phyloP scores from a whole-genome alignment of 2,888 invertebrate genomes.

The Ctena decussata region DNA sequence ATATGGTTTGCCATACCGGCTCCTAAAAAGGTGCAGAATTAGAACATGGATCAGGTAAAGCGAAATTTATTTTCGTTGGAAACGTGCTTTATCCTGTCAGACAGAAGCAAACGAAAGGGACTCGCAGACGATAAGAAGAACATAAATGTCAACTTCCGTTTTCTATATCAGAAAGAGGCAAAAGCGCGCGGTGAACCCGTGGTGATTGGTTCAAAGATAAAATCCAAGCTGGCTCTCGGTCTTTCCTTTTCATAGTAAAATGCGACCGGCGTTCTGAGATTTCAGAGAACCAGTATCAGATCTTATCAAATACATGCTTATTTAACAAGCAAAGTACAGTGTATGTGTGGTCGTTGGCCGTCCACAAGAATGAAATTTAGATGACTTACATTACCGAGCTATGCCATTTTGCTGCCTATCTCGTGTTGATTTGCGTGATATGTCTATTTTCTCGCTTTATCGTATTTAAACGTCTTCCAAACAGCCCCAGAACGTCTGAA shows the following conservation, averaged over 20 bases:
- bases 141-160: slow-evolving; percentile 4
- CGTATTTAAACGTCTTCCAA: neutral
- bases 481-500: neutral
- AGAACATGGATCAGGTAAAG: too few species aligned
- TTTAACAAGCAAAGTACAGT: neutral
- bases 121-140: too few species aligned
- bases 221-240: neutral
- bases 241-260: neutral
- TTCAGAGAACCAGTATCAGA: neutral
- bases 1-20: too few species aligned
- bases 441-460: slow-evolving; percentile 9
- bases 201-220: neutral
- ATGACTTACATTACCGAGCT: neutral
- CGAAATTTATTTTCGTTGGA: too few species aligned
- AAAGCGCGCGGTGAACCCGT: neutral
- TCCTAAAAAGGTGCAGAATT: too few species aligned
- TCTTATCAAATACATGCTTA: neutral
- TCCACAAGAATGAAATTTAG: neutral
- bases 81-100: too few species aligned
- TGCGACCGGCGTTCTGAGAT: neutral
- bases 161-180: neutral
- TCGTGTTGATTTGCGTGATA: neutral
- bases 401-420: slow-evolving; percentile 1
- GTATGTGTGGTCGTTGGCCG: neutral
- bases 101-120: too few species aligned